A percentile compares a stretch with the other conserved stretches of the same genome.
Evolutionary conservation across 2,113 vertebrate genomes (phyloP).

Genomic region (Hiodon alosoides): DNA sequence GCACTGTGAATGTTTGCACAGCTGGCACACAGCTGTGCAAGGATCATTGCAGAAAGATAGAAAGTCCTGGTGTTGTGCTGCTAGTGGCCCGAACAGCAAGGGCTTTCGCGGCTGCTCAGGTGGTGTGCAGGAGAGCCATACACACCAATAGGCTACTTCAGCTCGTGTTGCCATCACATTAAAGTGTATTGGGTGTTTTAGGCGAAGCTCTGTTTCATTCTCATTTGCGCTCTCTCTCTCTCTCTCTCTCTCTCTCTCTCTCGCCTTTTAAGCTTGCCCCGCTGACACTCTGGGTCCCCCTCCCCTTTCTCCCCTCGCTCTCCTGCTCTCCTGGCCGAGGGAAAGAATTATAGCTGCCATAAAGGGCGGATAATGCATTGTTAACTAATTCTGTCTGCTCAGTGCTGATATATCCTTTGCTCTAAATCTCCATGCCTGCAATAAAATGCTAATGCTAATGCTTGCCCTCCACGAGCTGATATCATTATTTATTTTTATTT

Average conservation of each 20-base stretch:
- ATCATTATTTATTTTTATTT: constrained; percentile 18
- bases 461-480: constrained; percentile 18
- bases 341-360: constrained; percentile 33
- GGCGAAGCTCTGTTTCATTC: background rate
- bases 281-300: background rate
- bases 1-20: constrained; percentile 39
- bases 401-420: constrained; percentile 31
- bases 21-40: constrained; percentile 44
- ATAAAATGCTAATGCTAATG: constrained; percentile 36
- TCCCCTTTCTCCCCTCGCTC: background rate
- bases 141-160: too few relatives aligned
- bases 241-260: background rate
- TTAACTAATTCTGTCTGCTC: constrained; percentile 37
- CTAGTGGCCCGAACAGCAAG: background rate
- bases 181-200: background rate
- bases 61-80: background rate
- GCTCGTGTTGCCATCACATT: background rate
- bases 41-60: background rate
- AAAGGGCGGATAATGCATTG: constrained; percentile 34
- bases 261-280: background rate
- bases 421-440: constrained; percentile 28
- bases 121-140: background rate
- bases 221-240: too few relatives aligned
- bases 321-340: background rate
- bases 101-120: background rate